Percentiles rank a stretch among this genome's conserved stretches.
Conservation (phyloP, 2,113 vertebrate species). For the Onychostruthus taczanowskii region DNA sequence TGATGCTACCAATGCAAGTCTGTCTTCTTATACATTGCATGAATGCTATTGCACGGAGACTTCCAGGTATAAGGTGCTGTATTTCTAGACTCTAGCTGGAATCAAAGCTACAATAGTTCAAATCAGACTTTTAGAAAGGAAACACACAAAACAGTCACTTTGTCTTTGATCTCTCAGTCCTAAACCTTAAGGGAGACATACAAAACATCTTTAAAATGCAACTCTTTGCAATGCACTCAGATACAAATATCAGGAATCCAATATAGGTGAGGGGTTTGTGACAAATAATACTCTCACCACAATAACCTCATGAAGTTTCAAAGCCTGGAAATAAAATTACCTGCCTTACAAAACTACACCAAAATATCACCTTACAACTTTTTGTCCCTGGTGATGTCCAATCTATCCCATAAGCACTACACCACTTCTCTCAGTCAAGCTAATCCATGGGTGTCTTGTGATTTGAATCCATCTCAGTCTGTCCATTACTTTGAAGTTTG, state of each 20-base stretch:
- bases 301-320: background rate
- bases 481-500: background rate
- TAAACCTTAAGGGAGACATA: background rate
- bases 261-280: background rate
- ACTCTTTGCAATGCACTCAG: background rate
- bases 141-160: background rate
- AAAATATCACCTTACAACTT: fast-evolving
- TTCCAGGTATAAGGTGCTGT: background rate
- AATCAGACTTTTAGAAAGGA: background rate
- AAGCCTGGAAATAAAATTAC: background rate
- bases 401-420: background rate
- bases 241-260: background rate
- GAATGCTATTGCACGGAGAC: background rate
- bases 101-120: background rate
- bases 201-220: background rate
- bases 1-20: background rate
- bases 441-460: background rate
- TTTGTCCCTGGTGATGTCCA: background rate
- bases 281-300: background rate
- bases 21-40: background rate
- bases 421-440: background rate
- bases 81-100: background rate
- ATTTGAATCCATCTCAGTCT: background rate
- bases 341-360: no score
- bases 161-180: background rate